Evolutionary conservation across 2,888 invertebrate species (phyloP).

Genomic region (Athripsodes cinereus): DNA sequence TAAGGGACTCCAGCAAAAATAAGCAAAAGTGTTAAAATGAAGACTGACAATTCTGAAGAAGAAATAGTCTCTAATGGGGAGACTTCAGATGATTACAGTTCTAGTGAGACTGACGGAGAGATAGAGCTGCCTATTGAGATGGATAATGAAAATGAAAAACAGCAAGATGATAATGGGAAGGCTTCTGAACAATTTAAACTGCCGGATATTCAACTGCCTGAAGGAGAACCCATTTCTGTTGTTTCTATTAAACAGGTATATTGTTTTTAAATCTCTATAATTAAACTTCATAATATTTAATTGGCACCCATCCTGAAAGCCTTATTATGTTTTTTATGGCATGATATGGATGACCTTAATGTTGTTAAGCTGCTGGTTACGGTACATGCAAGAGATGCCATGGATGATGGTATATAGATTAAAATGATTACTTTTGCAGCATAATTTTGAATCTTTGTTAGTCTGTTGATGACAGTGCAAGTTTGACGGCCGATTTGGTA

Average conservation of each 20-base stretch:
- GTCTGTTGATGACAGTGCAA: too few relatives aligned
- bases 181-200: constrained; percentile 19
- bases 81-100: constrained; percentile 16
- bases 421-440: too few relatives aligned
- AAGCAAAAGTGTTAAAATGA: not conserved
- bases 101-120: constrained; percentile 23
- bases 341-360: too few relatives aligned
- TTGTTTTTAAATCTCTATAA: too few relatives aligned
- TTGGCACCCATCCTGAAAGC: too few relatives aligned
- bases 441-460: too few relatives aligned
- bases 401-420: too few relatives aligned
- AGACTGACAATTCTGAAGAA: not conserved
- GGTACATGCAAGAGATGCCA: too few relatives aligned
- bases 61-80: not conserved
- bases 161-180: not conserved
- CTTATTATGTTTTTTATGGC: too few relatives aligned
- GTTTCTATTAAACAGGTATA: constrained; percentile 25
- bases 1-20: not conserved
- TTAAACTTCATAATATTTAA: too few relatives aligned
- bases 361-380: too few relatives aligned
- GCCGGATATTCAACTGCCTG: constrained; percentile 20
- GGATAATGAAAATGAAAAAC: constrained; percentile 1
- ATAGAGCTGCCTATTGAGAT: constrained; percentile 11
- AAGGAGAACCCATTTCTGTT: constrained; percentile 22
- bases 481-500: too few relatives aligned